Conservation (phyloP, 2,797 vertebrate species). For the Emydoidea blandingii region DNA sequence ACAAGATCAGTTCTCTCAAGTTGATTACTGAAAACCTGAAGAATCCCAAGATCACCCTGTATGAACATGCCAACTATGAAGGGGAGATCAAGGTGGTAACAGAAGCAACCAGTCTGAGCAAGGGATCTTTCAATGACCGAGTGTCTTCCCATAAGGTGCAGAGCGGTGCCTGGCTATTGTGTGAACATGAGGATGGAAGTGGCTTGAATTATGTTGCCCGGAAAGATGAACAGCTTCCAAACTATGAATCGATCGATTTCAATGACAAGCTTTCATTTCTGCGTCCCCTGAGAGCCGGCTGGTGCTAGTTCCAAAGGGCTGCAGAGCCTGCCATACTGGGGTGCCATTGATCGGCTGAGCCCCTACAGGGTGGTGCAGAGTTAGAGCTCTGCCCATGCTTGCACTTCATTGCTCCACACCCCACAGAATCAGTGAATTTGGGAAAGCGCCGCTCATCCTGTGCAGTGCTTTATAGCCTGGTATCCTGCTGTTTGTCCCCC, state of each 20-base stretch:
- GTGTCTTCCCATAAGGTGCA: slow-evolving; percentile 55
- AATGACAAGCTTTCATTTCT: slow-evolving; percentile 49
- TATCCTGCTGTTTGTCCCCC: not conserved
- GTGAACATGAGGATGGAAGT: not conserved
- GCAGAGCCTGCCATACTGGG: fast-evolving
- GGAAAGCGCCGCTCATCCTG: not conserved
- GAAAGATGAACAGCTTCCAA: not conserved
- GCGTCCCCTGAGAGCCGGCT: slow-evolving; percentile 29
- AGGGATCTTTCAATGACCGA: fast-evolving
- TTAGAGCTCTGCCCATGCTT: not conserved
- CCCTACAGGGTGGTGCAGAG: fast-evolving
- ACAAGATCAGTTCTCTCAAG: slow-evolving; percentile 41
- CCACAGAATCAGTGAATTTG: fast-evolving
- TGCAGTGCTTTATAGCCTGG: not conserved
- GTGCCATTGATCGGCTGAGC: too few species aligned
- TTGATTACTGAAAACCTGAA: slow-evolving; percentile 30
- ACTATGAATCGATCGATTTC: not conserved
- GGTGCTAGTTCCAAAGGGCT: fast-evolving
- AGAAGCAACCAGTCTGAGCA: not conserved
- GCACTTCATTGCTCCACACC: fast-evolving
- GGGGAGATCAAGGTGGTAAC: not conserved
- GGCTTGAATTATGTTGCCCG: not conserved
- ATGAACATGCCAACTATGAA: not conserved
- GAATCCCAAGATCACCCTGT: slow-evolving; percentile 47
- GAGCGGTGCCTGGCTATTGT: slow-evolving; percentile 43